A percentile compares a stretch with the other conserved stretches of the same genome.
phyloP scores from a whole-genome alignment of 2,888 invertebrate species.

The Troides oblongomaculatus region DNA sequence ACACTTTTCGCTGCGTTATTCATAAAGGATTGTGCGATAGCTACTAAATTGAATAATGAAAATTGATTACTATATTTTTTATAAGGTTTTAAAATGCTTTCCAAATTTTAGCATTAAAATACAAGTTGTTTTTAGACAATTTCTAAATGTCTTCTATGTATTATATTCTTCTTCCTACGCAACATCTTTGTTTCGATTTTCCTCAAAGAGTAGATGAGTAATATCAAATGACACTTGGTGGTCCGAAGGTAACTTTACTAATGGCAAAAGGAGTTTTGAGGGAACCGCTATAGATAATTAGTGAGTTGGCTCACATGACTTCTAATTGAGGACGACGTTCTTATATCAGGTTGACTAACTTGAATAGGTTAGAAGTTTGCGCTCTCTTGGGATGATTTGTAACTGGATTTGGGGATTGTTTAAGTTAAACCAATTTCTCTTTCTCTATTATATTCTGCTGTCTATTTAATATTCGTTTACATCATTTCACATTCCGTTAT shows the following conservation, averaged over 20 bases:
- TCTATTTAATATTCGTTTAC: constrained; percentile 7
- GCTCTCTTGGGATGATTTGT: constrained; percentile 34
- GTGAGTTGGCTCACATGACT: constrained; percentile 59
- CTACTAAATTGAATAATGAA: neutral
- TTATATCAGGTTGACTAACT: constrained; percentile 34
- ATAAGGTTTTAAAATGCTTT: neutral
- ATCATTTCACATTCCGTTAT: neutral
- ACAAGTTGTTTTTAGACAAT: neutral
- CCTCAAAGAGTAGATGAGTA: constrained; percentile 55
- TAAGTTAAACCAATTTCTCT: constrained; percentile 16
- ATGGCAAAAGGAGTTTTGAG: constrained; percentile 67
- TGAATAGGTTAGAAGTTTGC: constrained; percentile 32
- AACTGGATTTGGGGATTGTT: constrained; percentile 24
- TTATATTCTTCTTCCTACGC: constrained; percentile 28
- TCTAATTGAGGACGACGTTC: constrained; percentile 65
- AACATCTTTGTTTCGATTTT: constrained; percentile 58
- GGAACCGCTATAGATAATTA: constrained; percentile 69
- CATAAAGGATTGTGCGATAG: neutral
- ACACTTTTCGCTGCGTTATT: no score
- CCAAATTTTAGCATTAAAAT: neutral
- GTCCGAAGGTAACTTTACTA: constrained; percentile 57
- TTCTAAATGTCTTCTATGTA: neutral
- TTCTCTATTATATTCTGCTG: constrained; percentile 9
- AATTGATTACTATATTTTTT: neutral
- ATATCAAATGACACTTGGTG: constrained; percentile 56